Evolutionary conservation across 1,140 invertebrate genomes (phyloP).

Genomic region (Manduca sexta): DNA sequence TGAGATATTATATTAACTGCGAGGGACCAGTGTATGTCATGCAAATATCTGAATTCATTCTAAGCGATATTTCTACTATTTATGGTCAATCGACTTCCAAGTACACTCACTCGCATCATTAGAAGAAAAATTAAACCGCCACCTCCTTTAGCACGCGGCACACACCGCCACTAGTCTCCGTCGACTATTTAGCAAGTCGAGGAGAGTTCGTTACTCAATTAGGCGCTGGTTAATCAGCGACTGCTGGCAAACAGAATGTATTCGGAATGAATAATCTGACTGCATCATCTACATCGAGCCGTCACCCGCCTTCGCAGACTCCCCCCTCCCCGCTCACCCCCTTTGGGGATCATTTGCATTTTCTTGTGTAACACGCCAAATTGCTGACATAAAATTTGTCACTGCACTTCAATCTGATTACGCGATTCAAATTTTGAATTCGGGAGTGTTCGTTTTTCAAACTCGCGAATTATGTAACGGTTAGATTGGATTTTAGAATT

Average conservation of each 20-base stretch:
- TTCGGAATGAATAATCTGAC: slow-evolving; percentile 9
- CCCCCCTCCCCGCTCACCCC: too few species aligned
- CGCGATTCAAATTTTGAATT: too few species aligned
- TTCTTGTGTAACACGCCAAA: not conserved
- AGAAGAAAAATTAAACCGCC: not conserved
- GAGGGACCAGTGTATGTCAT: too few species aligned
- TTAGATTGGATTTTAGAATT: too few species aligned
- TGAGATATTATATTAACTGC: too few species aligned
- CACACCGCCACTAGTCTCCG: slow-evolving; percentile 25
- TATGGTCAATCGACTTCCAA: too few species aligned
- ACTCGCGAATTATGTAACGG: too few species aligned
- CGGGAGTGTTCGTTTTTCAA: too few species aligned
- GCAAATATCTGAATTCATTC: too few species aligned
- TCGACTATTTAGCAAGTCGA: slow-evolving; percentile 62
- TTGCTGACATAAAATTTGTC: too few species aligned
- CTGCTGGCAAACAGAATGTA: slow-evolving; percentile 55
- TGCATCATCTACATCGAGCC: slow-evolving; percentile 1
- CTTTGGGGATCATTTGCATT: slow-evolving; percentile 11
- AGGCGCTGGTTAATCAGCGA: slow-evolving; percentile 58
- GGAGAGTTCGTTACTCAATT: slow-evolving; percentile 65
- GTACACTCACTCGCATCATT: not conserved
- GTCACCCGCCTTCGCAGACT: not conserved
- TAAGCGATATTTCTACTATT: too few species aligned
- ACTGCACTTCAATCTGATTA: too few species aligned
- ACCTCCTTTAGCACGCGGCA: not conserved